Conservation (phyloP, 2,113 vertebrate species). For the Onychostoma macrolepis region DNA sequence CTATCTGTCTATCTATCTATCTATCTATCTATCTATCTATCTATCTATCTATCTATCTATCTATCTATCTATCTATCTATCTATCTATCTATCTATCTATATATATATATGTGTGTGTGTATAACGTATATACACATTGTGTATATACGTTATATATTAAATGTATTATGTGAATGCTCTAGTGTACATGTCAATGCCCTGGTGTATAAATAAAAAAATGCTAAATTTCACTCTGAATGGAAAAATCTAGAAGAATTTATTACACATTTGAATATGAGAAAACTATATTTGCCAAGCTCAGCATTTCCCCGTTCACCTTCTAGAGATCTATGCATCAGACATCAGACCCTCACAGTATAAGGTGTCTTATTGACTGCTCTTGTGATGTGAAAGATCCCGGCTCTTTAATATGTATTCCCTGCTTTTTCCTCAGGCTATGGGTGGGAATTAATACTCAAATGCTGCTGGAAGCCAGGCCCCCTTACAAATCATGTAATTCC, state of each 20-base stretch:
- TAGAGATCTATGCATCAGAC: conserved; percentile 21
- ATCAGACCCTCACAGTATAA: conserved; percentile 9
- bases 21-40: too few relatives aligned
- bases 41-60: too few relatives aligned
- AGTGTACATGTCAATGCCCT: too few relatives aligned
- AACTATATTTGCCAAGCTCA: neutral
- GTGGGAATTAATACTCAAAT: conserved; percentile 66
- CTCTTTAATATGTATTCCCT: conserved; percentile 62
- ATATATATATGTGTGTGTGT: too few relatives aligned
- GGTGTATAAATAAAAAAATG: too few relatives aligned
- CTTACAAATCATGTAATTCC: conserved; percentile 78
- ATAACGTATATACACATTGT: too few relatives aligned
- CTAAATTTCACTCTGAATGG: neutral
- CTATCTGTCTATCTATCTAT: too few relatives aligned
- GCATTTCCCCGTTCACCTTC: neutral
- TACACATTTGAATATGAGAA: neutral
- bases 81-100: too few relatives aligned
- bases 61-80: too few relatives aligned
- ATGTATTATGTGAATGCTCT: too few relatives aligned
- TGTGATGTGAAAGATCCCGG: conserved; percentile 28
- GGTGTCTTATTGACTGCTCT: conserved; percentile 16
- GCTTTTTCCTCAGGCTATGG: conserved; percentile 56
- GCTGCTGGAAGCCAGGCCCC: conserved; percentile 55
- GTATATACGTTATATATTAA: too few relatives aligned
- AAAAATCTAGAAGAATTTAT: neutral